Percentiles rank a stretch among this genome's conserved stretches.
phyloP scores from a whole-genome alignment of 2,888 invertebrate genomes.

The Aspidiotus destructor region DNA sequence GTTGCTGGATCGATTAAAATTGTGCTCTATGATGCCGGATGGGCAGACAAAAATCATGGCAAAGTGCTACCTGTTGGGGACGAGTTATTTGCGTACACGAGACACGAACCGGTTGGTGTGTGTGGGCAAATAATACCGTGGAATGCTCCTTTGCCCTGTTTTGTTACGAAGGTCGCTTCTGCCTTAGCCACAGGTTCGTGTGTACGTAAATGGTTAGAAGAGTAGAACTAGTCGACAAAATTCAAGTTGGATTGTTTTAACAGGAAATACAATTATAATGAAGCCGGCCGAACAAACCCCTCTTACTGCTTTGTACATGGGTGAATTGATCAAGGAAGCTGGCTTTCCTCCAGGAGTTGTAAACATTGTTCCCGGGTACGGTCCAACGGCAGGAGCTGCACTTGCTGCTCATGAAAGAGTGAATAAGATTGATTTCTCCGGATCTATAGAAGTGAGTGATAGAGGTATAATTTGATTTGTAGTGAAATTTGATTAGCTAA shows the following conservation, averaged over 20 bases:
- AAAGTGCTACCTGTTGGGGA: conserved; percentile 80
- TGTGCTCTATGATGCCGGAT: conserved; percentile 52
- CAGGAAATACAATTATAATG: conserved; percentile 53
- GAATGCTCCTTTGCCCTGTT: conserved; percentile 90
- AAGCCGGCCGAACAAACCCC: conserved; percentile 83
- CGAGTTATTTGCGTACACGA: conserved; percentile 67
- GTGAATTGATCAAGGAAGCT: conserved; percentile 61
- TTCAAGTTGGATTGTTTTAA: neutral
- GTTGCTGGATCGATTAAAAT: conserved; percentile 38
- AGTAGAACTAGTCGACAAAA: conserved; percentile 21
- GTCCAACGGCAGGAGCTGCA: conserved; percentile 64
- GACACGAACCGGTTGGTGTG: conserved; percentile 85
- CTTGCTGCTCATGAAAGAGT: conserved; percentile 59
- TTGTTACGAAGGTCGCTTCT: conserved; percentile 74
- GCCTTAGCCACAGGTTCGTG: conserved; percentile 45
- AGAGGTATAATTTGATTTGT: no score
- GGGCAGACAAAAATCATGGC: conserved; percentile 78
- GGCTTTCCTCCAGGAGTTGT: conserved; percentile 72
- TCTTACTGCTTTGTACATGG: conserved; percentile 63
- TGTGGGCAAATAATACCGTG: conserved; percentile 91
- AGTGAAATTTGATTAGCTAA: neutral
- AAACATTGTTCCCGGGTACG: conserved; percentile 65
- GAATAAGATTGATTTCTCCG: conserved; percentile 70
- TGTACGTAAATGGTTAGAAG: neutral
- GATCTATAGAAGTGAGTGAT: conserved; percentile 54